Evolutionary conservation across 2,888 invertebrate genomes (phyloP).

Genomic region (Nemoura dubitans): DNA sequence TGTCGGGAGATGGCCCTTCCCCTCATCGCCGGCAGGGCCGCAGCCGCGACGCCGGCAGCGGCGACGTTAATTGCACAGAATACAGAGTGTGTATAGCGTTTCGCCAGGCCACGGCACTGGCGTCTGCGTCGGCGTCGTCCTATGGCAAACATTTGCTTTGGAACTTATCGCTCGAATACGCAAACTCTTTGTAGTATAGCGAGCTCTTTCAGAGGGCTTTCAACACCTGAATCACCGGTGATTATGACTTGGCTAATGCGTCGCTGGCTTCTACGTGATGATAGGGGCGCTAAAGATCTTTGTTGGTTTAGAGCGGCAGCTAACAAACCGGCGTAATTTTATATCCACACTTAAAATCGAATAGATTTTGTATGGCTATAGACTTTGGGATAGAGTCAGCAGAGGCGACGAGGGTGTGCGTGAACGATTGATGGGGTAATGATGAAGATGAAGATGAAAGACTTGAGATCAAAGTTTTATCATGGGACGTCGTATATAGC

Average conservation of each 20-base stretch:
- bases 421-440: constrained; percentile 7
- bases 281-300: neutral
- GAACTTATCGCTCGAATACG: constrained; percentile 7
- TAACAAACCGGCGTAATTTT: neutral
- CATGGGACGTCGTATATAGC: neutral
- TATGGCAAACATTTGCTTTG: neutral
- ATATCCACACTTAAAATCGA: neutral
- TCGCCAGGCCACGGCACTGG: neutral
- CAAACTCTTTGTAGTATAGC: neutral
- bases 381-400: neutral
- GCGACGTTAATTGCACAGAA: neutral
- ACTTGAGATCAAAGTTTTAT: neutral
- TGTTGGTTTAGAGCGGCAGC: neutral
- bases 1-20: neutral
- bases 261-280: constrained; percentile 12
- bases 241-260: constrained; percentile 12
- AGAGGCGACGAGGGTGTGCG: neutral
- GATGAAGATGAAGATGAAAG: constrained; percentile 12
- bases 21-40: neutral
- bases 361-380: neutral
- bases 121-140: neutral
- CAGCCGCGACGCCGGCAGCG: neutral
- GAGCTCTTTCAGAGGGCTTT: neutral
- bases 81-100: constrained; percentile 4
- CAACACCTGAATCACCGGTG: constrained; percentile 12